These are phyloP conservation scores for Halcyon malimbica DNA, from an alignment of 2,113 vertebrate genomes.

Conservation along the genomic window DNA sequence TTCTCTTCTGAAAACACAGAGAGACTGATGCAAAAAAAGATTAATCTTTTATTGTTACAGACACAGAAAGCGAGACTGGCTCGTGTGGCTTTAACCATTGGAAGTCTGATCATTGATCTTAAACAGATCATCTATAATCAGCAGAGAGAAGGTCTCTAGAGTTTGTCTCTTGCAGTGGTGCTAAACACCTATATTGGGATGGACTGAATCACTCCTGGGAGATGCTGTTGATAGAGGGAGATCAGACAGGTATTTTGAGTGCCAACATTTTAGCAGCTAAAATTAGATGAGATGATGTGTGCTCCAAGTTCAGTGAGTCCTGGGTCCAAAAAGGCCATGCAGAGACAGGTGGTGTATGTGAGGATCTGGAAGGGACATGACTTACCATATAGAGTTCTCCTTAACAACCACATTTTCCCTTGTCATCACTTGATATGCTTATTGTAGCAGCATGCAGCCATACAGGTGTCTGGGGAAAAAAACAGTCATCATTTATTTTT, in stretches of 20 bases:
- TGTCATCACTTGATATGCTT: neutral
- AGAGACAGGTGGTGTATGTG: neutral
- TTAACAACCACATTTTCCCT: neutral
- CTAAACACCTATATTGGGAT: neutral
- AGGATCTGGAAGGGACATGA: neutral
- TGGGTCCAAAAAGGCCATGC: neutral
- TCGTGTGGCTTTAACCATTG: fast-evolving
- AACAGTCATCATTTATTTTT: neutral
- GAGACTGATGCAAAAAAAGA: neutral
- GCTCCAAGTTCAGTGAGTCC: neutral
- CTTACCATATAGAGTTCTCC: neutral
- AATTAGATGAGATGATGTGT: neutral
- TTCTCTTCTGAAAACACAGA: neutral
- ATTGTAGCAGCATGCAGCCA: neutral
- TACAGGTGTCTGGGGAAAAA: neutral
- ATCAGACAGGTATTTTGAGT: neutral
- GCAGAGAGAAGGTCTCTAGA: neutral
- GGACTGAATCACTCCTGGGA: neutral
- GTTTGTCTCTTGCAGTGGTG: neutral
- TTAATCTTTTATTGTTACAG: neutral
- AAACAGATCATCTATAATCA: neutral
- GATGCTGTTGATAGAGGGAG: neutral
- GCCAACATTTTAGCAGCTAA: neutral
- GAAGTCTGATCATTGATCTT: fast-evolving
- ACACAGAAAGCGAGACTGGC: neutral